These are phyloP conservation scores for Barnardius zonarius DNA, from an alignment of 2,113 vertebrate species.

Conservation along the genomic window DNA sequence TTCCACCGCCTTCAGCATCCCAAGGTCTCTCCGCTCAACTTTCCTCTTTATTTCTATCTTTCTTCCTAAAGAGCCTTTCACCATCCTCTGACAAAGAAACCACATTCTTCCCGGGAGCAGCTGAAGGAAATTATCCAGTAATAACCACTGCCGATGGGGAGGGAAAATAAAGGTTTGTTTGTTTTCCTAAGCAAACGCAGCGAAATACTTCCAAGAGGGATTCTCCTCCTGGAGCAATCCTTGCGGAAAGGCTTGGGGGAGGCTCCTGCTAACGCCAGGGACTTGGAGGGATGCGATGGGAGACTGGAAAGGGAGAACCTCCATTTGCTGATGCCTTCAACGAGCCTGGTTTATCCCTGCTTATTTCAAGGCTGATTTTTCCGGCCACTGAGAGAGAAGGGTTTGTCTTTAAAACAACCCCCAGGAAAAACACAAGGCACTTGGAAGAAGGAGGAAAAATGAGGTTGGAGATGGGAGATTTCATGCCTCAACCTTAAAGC, in stretches of 20 bases:
- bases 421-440: background rate
- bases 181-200: conserved; percentile 32
- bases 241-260: background rate
- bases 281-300: background rate
- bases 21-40: background rate
- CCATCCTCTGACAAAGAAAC: background rate
- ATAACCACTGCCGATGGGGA: background rate
- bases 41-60: background rate
- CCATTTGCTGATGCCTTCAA: background rate
- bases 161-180: background rate
- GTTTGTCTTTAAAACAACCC: background rate
- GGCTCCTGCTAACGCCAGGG: background rate
- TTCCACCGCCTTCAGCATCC: background rate
- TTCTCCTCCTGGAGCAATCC: background rate
- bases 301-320: background rate
- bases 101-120: background rate
- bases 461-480: conserved; percentile 2
- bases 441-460: background rate
- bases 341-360: background rate
- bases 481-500: conserved; percentile 18
- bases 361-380: background rate
- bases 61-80: background rate
- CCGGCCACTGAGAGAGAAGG: background rate
- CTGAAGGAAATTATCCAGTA: conserved; percentile 42
- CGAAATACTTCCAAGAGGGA: background rate